Evolutionary conservation across 2,888 invertebrate species (phyloP).

Genomic region (Caprella mutica): DNA sequence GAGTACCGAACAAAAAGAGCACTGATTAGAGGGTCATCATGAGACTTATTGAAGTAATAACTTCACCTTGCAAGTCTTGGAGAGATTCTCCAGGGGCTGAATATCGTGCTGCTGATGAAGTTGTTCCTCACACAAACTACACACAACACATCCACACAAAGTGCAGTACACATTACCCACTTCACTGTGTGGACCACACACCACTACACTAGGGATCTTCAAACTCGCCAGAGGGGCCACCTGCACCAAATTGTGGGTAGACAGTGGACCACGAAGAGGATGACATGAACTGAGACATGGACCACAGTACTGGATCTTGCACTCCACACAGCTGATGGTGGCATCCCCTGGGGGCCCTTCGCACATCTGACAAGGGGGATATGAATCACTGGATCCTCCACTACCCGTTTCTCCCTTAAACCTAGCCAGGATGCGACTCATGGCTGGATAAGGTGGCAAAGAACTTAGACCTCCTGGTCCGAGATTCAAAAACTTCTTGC

Average conservation of each 20-base stretch:
- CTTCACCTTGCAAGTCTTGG: slow-evolving; percentile 93
- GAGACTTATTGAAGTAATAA: too few relatives aligned
- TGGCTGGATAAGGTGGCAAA: slow-evolving; percentile 76
- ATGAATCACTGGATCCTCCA: slow-evolving; percentile 24
- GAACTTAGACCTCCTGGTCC: slow-evolving; percentile 89
- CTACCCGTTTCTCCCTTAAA: slow-evolving; percentile 58
- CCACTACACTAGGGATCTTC: slow-evolving; percentile 40
- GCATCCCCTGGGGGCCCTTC: slow-evolving; percentile 57
- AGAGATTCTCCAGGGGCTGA: slow-evolving; percentile 77
- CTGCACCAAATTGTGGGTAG: slow-evolving; percentile 40
- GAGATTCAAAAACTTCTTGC: slow-evolving; percentile 79
- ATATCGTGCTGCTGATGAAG: slow-evolving; percentile 59
- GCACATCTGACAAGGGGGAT: slow-evolving; percentile 59
- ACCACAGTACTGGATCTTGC: slow-evolving; percentile 29
- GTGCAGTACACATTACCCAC: slow-evolving; percentile 78
- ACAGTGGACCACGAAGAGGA: slow-evolving; percentile 36
- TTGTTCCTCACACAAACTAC: slow-evolving; percentile 17
- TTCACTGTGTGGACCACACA: slow-evolving; percentile 71
- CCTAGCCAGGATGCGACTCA: slow-evolving; percentile 79
- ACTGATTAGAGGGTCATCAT: too few relatives aligned
- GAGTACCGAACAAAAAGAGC: too few relatives aligned
- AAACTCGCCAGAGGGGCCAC: slow-evolving; percentile 43
- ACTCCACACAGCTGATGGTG: slow-evolving; percentile 48
- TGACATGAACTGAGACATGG: slow-evolving; percentile 31
- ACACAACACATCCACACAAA: slow-evolving; percentile 49